A percentile compares a stretch with the other conserved stretches of the same genome.
Conservation (phyloP, 2,113 vertebrate species). For the Ceuthmochares aereus region DNA sequence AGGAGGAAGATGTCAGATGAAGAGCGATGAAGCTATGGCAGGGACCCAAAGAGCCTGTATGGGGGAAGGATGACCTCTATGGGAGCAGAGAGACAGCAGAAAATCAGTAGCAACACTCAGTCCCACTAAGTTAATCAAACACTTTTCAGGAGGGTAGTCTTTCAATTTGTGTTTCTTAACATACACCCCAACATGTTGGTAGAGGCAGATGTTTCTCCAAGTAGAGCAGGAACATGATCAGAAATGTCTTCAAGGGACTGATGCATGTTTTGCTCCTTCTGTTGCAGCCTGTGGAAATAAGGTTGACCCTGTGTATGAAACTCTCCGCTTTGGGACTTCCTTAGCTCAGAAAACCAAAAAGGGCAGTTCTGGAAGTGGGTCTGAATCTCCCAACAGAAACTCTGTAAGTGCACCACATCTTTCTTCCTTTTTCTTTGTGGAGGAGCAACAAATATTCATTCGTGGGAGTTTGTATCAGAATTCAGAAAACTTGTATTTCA, state of each 20-base stretch:
- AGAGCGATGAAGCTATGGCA: neutral
- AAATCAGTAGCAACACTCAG: neutral
- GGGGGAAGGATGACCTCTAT: neutral
- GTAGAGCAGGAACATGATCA: neutral
- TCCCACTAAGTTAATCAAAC: neutral
- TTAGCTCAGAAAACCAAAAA: conserved; percentile 95
- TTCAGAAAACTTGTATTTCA: neutral
- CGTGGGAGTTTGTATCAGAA: neutral
- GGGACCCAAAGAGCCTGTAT: neutral
- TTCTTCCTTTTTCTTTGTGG: neutral
- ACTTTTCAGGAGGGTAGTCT: neutral
- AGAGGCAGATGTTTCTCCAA: neutral
- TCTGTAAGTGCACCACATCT: conserved; percentile 80
- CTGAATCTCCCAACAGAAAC: conserved; percentile 91
- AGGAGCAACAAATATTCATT: neutral
- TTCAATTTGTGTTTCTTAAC: neutral
- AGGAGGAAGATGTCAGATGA: neutral
- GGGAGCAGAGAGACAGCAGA: neutral
- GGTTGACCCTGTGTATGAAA: conserved; percentile 97
- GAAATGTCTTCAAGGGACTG: neutral
- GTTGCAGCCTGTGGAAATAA: conserved; percentile 94
- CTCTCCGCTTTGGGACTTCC: conserved; percentile 95
- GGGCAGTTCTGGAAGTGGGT: conserved; percentile 85
- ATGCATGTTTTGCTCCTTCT: conserved; percentile 33
- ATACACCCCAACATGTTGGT: neutral